A percentile compares a stretch with the other conserved stretches of the same genome.
Conservation (phyloP, 2,888 invertebrate genomes). For the Chydorus sphaericus region DNA sequence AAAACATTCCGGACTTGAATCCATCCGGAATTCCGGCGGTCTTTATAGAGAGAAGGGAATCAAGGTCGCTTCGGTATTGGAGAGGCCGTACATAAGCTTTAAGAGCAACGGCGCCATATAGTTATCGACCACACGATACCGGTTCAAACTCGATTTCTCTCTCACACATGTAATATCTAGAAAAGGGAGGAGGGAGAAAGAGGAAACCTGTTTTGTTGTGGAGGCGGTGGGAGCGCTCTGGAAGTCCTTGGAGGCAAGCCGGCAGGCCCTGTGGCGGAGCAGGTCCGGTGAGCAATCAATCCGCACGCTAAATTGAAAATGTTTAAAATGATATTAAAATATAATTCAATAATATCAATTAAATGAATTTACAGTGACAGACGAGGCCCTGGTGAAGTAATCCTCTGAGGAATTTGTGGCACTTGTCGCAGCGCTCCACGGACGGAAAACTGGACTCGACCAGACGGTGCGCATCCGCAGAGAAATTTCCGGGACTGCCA, state of each 20-base stretch:
- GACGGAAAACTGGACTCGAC: conserved; percentile 49
- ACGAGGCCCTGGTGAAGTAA: conserved; percentile 53
- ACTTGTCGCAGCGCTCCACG: conserved; percentile 53
- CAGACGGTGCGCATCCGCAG: conserved; percentile 32
- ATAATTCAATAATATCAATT: conserved; percentile 12
- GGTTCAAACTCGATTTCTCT: too few relatives aligned
- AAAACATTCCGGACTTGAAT: conserved; percentile 24
- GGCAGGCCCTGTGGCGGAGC: conserved; percentile 47
- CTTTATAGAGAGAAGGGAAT: too few relatives aligned
- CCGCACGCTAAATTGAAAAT: conserved; percentile 41
- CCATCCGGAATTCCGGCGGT: conserved; percentile 26
- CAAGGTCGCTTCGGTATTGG: too few relatives aligned
- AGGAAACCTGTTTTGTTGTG: conserved; percentile 27
- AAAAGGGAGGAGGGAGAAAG: too few relatives aligned
- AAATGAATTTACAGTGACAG: conserved; percentile 40
- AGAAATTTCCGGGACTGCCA: neutral
- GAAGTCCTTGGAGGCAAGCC: conserved; percentile 30
- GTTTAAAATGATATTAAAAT: neutral
- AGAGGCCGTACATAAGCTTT: too few relatives aligned
- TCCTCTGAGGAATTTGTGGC: conserved; percentile 52
- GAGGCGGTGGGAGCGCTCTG: conserved; percentile 24
- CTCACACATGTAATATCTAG: too few relatives aligned
- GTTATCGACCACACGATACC: too few relatives aligned
- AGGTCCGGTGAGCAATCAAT: conserved; percentile 51
- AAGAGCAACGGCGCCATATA: too few relatives aligned